Percentiles rank a stretch among this genome's conserved stretches.
Conservation (phyloP, 2,797 vertebrate species). For the Eulemur coronatus region DNA sequence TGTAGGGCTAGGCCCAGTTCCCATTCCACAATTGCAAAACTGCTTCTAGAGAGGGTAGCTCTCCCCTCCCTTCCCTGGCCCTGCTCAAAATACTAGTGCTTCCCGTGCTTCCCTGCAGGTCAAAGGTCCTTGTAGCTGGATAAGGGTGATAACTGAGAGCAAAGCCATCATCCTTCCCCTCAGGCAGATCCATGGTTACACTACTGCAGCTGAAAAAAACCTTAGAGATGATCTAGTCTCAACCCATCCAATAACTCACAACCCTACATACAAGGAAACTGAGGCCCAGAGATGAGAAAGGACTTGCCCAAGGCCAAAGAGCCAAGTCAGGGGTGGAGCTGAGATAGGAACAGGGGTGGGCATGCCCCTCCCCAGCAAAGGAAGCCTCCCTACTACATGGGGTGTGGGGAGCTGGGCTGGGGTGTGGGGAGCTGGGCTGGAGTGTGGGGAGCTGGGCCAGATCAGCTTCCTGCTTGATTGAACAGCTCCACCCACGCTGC, state of each 20-base stretch:
- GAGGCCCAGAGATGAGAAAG: constrained; percentile 8
- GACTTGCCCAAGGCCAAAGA: not conserved
- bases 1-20: not conserved
- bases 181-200: constrained; percentile 46
- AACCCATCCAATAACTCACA: not conserved
- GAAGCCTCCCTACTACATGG: not conserved
- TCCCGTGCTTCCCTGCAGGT: constrained; percentile 32
- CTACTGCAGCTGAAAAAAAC: constrained; percentile 27
- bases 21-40: not conserved
- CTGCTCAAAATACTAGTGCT: constrained; percentile 24
- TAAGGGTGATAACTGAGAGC: constrained; percentile 30
- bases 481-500: not conserved
- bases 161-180: constrained; percentile 41
- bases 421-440: no score
- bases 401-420: not conserved
- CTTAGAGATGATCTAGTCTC: constrained; percentile 39
- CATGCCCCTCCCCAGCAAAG: not conserved
- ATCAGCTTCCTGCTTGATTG: not conserved
- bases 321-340: constrained; percentile 8
- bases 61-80: not conserved
- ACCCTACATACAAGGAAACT: constrained; percentile 39
- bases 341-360: not conserved
- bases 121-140: constrained; percentile 47
- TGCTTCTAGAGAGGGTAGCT: not conserved
- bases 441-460: not conserved